These are phyloP conservation scores for Heliocidaris tuberculata DNA, from an alignment of 35 echinoderm and acorn worm species.

Conservation along the genomic window DNA sequence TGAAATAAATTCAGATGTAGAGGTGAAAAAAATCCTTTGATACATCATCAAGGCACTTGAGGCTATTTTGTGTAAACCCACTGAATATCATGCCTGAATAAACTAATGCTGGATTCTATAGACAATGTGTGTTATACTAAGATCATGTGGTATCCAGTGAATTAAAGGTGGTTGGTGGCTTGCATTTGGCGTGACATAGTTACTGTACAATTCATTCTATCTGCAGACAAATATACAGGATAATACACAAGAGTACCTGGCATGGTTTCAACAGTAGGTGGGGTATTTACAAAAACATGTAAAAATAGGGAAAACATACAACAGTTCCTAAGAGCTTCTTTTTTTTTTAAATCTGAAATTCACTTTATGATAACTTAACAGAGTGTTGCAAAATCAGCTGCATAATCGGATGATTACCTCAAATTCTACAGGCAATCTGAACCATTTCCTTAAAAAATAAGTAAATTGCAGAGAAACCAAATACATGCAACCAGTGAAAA, in stretches of 20 bases:
- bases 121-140: too few relatives aligned
- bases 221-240: neutral
- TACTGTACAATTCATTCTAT: neutral
- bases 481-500: neutral
- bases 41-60: too few relatives aligned
- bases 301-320: neutral
- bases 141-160: too few relatives aligned
- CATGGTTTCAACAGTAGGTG: neutral
- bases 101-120: too few relatives aligned
- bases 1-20: too few relatives aligned
- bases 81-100: too few relatives aligned
- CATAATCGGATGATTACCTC: neutral
- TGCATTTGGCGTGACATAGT: neutral
- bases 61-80: too few relatives aligned
- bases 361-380: neutral
- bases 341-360: too few relatives aligned
- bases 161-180: too few relatives aligned
- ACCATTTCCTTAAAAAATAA: neutral
- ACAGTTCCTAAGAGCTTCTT: neutral
- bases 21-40: too few relatives aligned
- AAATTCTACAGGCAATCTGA: neutral
- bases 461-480: neutral
- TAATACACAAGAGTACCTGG: too few relatives aligned
- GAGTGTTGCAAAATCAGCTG: neutral
- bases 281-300: neutral